Percentiles rank a stretch among this genome's conserved stretches.
These are phyloP conservation scores for Plumapathes pennacea DNA, from an alignment of 92 coral and sea anemone species.

Conservation along the genomic window DNA sequence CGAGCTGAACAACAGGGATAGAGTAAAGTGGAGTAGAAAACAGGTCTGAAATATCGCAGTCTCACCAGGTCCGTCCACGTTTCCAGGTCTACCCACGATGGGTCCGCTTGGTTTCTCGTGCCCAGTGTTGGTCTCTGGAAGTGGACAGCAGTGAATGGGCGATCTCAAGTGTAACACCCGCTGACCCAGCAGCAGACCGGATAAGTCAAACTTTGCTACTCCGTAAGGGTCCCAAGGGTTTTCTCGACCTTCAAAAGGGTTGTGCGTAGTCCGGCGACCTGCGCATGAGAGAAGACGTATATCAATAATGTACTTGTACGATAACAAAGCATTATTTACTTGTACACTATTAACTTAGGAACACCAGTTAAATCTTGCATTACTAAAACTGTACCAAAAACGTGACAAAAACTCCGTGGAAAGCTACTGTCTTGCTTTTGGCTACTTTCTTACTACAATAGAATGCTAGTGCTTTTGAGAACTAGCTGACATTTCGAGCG, in stretches of 20 bases:
- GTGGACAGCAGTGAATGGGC: slow-evolving; percentile 80
- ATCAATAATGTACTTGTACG: not conserved
- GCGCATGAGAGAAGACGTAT: not conserved
- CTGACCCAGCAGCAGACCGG: slow-evolving; percentile 85
- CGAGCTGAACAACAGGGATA: too few relatives aligned
- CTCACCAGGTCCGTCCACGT: slow-evolving; percentile 95
- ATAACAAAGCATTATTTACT: not conserved
- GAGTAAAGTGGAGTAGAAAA: too few relatives aligned
- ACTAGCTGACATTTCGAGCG: not conserved
- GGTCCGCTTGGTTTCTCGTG: slow-evolving; percentile 85
- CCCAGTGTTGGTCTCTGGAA: slow-evolving; percentile 82
- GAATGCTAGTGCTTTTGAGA: too few relatives aligned
- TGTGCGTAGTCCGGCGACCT: slow-evolving; percentile 98
- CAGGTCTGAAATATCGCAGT: too few relatives aligned
- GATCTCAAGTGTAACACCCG: slow-evolving; percentile 69
- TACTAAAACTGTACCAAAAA: too few relatives aligned
- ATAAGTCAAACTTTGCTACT: slow-evolving; percentile 86
- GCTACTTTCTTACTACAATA: too few relatives aligned
- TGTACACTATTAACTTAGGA: too few relatives aligned
- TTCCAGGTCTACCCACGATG: slow-evolving; percentile 80
- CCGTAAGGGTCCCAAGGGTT: slow-evolving; percentile 96
- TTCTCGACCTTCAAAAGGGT: slow-evolving; percentile 82
- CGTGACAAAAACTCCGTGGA: too few relatives aligned
- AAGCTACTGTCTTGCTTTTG: too few relatives aligned
- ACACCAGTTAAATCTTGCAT: too few relatives aligned